A percentile compares a stretch with the other conserved stretches of the same genome.
Evolutionary conservation across 2,113 vertebrate species (phyloP).

Genomic region (Diadophis punctatus): DNA sequence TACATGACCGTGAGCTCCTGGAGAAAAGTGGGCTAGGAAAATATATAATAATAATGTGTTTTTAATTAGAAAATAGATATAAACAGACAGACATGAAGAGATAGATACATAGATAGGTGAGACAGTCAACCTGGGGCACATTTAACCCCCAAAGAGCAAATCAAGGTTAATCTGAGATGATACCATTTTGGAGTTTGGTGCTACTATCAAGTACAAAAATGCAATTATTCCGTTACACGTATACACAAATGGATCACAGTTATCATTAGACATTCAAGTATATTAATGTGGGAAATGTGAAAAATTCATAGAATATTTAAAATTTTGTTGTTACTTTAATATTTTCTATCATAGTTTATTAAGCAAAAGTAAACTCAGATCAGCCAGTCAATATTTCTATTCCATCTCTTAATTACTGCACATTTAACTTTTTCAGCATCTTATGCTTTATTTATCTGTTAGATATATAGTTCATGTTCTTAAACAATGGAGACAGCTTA

Average conservation of each 20-base stretch:
- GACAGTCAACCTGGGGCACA: background rate
- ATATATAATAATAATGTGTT: background rate
- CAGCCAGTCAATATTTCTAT: conserved; percentile 47
- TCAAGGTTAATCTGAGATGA: background rate
- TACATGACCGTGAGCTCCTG: background rate
- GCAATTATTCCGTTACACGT: background rate
- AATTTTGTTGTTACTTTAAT: background rate
- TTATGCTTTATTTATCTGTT: background rate
- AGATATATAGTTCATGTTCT: background rate
- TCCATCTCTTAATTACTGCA: conserved; percentile 37
- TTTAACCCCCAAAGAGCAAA: background rate
- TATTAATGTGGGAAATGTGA: background rate
- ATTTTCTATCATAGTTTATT: conserved; percentile 32
- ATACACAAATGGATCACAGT: background rate
- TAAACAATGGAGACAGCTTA: background rate
- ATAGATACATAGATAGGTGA: too few species aligned
- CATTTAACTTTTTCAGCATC: conserved; percentile 44
- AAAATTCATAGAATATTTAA: background rate
- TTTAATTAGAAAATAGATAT: background rate
- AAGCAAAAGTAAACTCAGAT: conserved; percentile 50
- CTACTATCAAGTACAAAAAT: background rate
- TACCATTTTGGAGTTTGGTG: background rate
- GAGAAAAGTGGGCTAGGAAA: background rate
- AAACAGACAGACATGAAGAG: too few species aligned
- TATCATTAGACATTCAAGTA: background rate